Evolutionary conservation across 2,888 invertebrate species (phyloP).

Genomic region (Aporophyla lueneburgensis): DNA sequence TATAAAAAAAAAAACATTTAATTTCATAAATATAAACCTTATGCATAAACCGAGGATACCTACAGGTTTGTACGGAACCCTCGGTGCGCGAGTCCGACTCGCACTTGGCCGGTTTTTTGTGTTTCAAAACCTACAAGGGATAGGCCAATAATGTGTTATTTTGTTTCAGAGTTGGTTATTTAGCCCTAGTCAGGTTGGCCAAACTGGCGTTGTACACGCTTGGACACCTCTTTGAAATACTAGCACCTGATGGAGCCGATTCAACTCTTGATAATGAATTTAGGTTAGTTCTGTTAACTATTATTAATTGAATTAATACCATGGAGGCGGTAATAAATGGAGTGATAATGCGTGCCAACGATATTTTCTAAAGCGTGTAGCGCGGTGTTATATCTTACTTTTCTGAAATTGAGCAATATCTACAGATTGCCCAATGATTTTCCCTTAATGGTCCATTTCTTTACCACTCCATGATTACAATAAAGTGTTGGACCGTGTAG

Average conservation of each 20-base stretch:
- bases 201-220: constrained; percentile 97
- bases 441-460: background rate
- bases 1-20: too few relatives aligned
- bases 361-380: background rate
- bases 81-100: too few relatives aligned
- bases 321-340: constrained; percentile 6
- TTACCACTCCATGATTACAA: background rate
- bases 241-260: constrained; percentile 88
- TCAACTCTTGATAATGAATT: constrained; percentile 83
- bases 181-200: constrained; percentile 96
- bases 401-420: background rate
- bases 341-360: background rate
- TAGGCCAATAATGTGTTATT: constrained; percentile 24
- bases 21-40: too few relatives aligned
- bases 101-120: too few relatives aligned
- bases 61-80: too few relatives aligned
- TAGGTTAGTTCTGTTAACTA: constrained; percentile 74
- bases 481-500: background rate
- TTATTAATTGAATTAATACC: background rate
- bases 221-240: constrained; percentile 94
- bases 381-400: background rate
- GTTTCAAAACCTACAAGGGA: background rate
- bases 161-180: constrained; percentile 94
- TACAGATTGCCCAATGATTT: background rate
- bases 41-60: too few relatives aligned